These are phyloP conservation scores for Lindbergichthys nudifrons DNA, from an alignment of 2,797 vertebrate genomes.

Conservation along the genomic window DNA sequence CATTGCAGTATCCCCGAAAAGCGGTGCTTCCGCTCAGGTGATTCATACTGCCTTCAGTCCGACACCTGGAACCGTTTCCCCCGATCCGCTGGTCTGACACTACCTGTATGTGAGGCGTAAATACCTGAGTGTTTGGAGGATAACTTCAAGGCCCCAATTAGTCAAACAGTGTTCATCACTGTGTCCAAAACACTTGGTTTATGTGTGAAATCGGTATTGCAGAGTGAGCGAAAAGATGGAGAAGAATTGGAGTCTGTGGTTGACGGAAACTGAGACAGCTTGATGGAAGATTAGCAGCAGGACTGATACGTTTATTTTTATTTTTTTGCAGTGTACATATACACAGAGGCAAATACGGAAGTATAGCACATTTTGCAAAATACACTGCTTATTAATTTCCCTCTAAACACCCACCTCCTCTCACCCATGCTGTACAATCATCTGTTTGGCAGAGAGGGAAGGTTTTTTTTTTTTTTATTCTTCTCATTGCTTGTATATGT, in stretches of 20 bases:
- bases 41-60: slow-evolving; percentile 41
- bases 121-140: background rate
- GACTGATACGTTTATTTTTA: background rate
- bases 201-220: background rate
- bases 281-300: background rate
- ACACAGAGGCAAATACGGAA: background rate
- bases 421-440: slow-evolving; percentile 8
- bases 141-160: slow-evolving; percentile 18
- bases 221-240: background rate
- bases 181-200: slow-evolving; percentile 13
- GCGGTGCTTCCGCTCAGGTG: slow-evolving; percentile 17
- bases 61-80: slow-evolving; percentile 20
- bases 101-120: slow-evolving; percentile 27
- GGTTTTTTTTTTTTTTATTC: background rate
- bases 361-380: background rate
- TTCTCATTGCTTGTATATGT: slow-evolving; percentile 21
- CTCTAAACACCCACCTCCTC: background rate
- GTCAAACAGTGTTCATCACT: background rate
- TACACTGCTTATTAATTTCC: background rate
- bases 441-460: slow-evolving; percentile 8
- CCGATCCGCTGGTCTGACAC: background rate
- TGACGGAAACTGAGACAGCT: background rate
- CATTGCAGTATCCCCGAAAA: slow-evolving; percentile 36
- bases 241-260: slow-evolving; percentile 3
- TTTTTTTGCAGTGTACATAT: background rate